Conservation (phyloP, 92 coral and sea anemone species). For the Bergia sp. region DNA sequence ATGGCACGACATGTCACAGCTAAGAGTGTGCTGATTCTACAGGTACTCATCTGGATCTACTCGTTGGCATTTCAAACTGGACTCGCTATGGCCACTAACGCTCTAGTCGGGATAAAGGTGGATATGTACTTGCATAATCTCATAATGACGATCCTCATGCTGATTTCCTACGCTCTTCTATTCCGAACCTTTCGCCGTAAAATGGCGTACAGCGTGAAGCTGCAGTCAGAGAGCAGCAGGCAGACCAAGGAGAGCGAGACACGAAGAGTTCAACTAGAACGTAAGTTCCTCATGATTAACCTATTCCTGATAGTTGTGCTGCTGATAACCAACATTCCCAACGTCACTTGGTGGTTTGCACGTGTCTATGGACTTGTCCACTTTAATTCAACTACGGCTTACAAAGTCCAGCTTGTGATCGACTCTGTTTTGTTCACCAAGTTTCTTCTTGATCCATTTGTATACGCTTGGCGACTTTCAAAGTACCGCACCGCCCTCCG, state of each 20-base stretch:
- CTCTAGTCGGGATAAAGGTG: neutral
- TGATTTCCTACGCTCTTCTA: neutral
- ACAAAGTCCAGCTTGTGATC: neutral
- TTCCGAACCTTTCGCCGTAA: slow-evolving; percentile 38
- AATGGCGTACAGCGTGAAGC: slow-evolving; percentile 26
- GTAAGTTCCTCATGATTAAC: slow-evolving; percentile 23
- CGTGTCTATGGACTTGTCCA: neutral
- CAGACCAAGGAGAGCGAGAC: slow-evolving; percentile 15
- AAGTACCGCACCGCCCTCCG: slow-evolving; percentile 28
- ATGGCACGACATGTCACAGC: slow-evolving; percentile 20
- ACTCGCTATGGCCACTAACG: neutral
- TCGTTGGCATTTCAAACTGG: neutral
- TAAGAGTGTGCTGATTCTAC: slow-evolving; percentile 13
- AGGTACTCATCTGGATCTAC: slow-evolving; percentile 34
- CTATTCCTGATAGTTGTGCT: slow-evolving; percentile 12
- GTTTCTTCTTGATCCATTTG: slow-evolving; percentile 25
- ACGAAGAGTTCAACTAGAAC: slow-evolving; percentile 10
- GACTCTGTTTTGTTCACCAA: neutral
- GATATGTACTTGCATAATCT: slow-evolving; percentile 7
- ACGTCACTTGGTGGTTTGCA: neutral
- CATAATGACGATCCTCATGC: neutral
- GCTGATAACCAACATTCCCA: neutral
- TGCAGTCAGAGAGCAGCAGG: slow-evolving; percentile 36
- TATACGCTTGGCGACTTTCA: slow-evolving; percentile 22
- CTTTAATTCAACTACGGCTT: neutral